Evolutionary conservation across 2,888 invertebrate species (phyloP), one percentile per base, ranked within the genome.

Genomic region (Scaptodrosophila latifasciaeformis): DNA sequence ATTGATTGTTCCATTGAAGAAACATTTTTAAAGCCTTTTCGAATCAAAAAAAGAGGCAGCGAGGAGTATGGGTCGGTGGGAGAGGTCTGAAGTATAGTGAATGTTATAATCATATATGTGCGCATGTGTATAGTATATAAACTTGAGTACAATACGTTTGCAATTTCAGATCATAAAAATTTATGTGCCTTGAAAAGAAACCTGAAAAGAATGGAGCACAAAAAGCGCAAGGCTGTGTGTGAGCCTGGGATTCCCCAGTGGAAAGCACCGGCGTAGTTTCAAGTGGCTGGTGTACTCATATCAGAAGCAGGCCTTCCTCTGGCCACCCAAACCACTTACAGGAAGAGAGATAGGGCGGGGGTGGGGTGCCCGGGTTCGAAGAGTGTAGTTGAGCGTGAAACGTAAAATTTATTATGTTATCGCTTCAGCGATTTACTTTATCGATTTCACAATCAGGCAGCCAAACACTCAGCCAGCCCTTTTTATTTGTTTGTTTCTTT

Each of bases 341-440:
- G n/a, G n/a, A n/a, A n/a, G 42, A 19, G 4, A 9, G 12, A 12
- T 2, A 7, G 19, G 2, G 42, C 12, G 19, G n/a, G 21, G 12
- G 18, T n/a, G 21, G 21, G 9, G 21, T 43, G 19, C 12, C 24
- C n/a, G n/a, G n/a, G n/a, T n/a, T 19, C 18, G 6, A 30, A 30
- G 30, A 7, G 51, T 55, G 70, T 70, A 70, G 77, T 74, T 75
- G 74, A 68, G 75, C 74, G 64, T 71, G 67, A 76, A 69, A 79
- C 64, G 70, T 64, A 63, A 70, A 75, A 79, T 79, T 78, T 79
- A 80, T 80, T 80, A 72, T 72, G 72, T 75, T 70, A 78, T 75
- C 78, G 80, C 67, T 67, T 70, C 72, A 80, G 62, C 80, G 75
- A 79, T 79, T 76, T 77, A 78, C 75, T 72, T 75, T 77, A 79